Conservation (phyloP, 2,888 invertebrate species). For the Melinopterus prodromus region DNA sequence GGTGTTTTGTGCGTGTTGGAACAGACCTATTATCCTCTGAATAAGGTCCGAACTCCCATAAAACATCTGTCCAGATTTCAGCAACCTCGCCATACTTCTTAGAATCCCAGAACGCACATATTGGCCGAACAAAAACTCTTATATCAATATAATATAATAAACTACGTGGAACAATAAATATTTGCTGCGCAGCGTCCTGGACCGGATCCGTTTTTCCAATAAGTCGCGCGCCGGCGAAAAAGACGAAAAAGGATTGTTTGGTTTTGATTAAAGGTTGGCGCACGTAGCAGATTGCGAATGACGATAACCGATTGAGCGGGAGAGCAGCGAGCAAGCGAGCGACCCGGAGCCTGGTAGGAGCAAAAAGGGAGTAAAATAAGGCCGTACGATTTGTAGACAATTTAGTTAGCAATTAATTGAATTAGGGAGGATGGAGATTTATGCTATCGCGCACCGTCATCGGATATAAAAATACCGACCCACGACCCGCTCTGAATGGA, state of each 20-base stretch:
- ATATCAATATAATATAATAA: background rate
- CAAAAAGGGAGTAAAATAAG: slow-evolving; percentile 37
- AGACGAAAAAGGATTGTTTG: slow-evolving; percentile 16
- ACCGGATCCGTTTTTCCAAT: slow-evolving; percentile 7
- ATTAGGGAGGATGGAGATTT: slow-evolving; percentile 47
- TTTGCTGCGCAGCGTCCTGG: background rate
- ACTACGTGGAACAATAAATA: slow-evolving; percentile 4
- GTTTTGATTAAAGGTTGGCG: slow-evolving; percentile 27
- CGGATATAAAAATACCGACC: slow-evolving; percentile 45
- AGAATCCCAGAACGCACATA: background rate
- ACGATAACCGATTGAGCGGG: slow-evolving; percentile 26
- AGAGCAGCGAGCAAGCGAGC: slow-evolving; percentile 8
- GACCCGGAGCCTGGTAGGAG: background rate
- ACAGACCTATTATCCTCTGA: background rate
- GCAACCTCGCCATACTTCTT: background rate
- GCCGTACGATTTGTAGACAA: slow-evolving; percentile 47
- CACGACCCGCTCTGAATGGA: slow-evolving; percentile 40
- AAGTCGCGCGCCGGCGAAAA: background rate
- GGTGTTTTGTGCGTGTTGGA: too few species aligned
- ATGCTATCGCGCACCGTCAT: slow-evolving; percentile 45
- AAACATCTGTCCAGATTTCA: background rate
- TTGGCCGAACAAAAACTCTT: background rate
- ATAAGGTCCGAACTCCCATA: background rate
- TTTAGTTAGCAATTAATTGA: slow-evolving; percentile 48
- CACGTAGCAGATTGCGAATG: slow-evolving; percentile 30